Conservation (phyloP, 2,113 vertebrate genomes). For the Amphiprion percula region DNA sequence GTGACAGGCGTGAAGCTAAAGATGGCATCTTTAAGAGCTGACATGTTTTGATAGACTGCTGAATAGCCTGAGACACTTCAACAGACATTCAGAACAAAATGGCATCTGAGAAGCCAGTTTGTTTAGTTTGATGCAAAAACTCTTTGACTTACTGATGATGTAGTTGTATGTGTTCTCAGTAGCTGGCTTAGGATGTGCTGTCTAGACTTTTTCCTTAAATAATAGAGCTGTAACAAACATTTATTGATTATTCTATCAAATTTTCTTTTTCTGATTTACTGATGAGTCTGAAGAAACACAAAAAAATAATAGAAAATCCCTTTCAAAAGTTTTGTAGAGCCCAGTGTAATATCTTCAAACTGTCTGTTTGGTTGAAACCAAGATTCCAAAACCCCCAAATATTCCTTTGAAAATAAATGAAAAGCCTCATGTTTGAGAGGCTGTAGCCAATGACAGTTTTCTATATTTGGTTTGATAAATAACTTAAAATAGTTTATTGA, state of each 20-base stretch:
- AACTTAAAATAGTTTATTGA: no score
- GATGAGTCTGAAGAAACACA: no score
- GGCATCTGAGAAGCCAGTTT: conserved; percentile 46
- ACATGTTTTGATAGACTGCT: conserved; percentile 50
- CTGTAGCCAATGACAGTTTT: no score
- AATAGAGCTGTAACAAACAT: not conserved
- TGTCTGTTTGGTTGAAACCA: conserved; percentile 2
- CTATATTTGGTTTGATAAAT: no score
- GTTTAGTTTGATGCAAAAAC: conserved; percentile 27
- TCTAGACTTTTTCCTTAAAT: no score
- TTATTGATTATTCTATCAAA: not conserved
- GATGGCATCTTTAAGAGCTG: conserved; percentile 49
- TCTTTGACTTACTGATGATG: not conserved
- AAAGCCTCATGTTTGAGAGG: not conserved
- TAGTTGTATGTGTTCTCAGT: no score
- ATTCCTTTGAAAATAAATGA: not conserved
- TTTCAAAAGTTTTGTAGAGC: no score
- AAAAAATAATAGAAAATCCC: no score
- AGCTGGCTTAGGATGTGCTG: no score
- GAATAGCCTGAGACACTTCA: conserved; percentile 18
- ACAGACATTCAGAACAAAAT: conserved; percentile 49
- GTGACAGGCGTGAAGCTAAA: conserved; percentile 49
- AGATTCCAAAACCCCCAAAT: not conserved
- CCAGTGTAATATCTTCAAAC: not conserved
- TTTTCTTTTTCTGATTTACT: not conserved